Percentiles rank a stretch among this genome's conserved stretches.
phyloP scores from a whole-genome alignment of 2,797 vertebrate genomes.

The Mormyrops boulengeri region DNA sequence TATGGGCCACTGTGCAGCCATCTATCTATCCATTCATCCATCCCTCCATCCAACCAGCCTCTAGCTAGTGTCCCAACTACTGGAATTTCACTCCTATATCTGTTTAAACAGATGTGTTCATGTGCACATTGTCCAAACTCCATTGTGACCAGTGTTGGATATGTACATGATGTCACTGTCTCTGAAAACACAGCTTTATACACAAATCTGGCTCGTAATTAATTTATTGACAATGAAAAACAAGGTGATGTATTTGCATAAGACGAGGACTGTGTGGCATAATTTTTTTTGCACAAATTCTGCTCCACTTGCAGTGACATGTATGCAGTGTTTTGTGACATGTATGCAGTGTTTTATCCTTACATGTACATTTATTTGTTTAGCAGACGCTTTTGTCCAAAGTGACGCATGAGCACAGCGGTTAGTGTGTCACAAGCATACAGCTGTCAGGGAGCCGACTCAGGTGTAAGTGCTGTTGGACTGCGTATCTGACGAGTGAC shows the following conservation, averaged over 20 bases:
- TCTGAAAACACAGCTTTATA: neutral
- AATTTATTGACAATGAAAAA: slow-evolving; percentile 38
- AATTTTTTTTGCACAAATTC: slow-evolving; percentile 34
- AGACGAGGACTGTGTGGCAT: slow-evolving; percentile 41
- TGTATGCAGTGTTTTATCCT: slow-evolving; percentile 34
- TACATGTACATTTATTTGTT: slow-evolving; percentile 32
- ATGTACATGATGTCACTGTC: neutral
- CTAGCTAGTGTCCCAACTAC: neutral
- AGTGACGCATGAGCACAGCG: neutral
- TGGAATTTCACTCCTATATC: neutral
- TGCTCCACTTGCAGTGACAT: slow-evolving; percentile 45
- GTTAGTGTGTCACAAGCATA: neutral
- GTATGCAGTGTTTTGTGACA: slow-evolving; percentile 39
- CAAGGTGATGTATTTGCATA: slow-evolving; percentile 53
- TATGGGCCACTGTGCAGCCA: neutral
- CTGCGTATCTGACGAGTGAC: neutral
- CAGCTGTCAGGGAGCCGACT: neutral
- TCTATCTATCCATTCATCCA: neutral
- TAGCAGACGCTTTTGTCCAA: neutral
- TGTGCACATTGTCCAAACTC: neutral
- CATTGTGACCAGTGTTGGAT: neutral
- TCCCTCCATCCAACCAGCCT: neutral
- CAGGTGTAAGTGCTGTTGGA: neutral
- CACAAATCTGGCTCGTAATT: slow-evolving; percentile 24
- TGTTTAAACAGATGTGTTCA: neutral